Conservation (phyloP, 2,797 vertebrate genomes). For the Gila robusta region DNA sequence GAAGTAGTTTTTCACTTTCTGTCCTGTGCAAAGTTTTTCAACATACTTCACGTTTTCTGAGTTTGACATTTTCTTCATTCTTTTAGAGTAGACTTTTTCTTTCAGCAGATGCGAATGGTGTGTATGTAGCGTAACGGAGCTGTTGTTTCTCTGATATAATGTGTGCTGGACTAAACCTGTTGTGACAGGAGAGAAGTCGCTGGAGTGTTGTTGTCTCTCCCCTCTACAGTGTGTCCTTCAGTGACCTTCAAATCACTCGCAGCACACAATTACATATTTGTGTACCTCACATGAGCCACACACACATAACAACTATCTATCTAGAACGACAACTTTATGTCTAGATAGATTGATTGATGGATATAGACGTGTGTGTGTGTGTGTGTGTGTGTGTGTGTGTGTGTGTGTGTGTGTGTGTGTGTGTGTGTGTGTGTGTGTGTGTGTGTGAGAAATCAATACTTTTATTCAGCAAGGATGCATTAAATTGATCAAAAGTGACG, state of each 20-base stretch:
- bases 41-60: no score
- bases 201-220: conserved; percentile 10
- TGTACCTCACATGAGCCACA: not conserved
- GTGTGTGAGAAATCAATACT: not conserved
- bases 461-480: not conserved
- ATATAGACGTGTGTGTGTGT: not conserved
- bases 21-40: not conserved
- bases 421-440: no score
- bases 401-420: no score
- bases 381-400: no score
- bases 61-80: not conserved
- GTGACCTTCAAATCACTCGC: conserved; percentile 20
- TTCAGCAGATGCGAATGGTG: not conserved
- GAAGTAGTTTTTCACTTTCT: not conserved
- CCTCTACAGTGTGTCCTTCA: conserved; percentile 12
- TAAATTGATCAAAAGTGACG: not conserved
- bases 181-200: conserved; percentile 9
- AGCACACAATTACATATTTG: not conserved
- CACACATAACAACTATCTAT: not conserved
- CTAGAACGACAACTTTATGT: not conserved
- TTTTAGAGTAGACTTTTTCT: not conserved
- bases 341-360: not conserved
- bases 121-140: not conserved
- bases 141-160: conserved; percentile 6
- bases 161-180: conserved; percentile 10